Evolutionary conservation across 2,113 vertebrate species (phyloP).

Genomic region (Barnardius zonarius): DNA sequence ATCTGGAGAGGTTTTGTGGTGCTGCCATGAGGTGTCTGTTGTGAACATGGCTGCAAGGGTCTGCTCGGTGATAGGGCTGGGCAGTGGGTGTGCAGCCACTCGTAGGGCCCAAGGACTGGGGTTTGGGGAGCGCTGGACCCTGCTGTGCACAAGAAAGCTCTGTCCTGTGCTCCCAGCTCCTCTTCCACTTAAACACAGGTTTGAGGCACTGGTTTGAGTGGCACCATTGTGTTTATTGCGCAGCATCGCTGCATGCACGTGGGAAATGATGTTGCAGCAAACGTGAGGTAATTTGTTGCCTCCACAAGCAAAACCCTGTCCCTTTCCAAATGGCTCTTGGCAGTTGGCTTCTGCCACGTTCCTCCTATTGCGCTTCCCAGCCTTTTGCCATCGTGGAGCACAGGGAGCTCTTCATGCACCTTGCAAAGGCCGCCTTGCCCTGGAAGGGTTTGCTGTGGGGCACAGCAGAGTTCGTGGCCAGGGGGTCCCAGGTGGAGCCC

Average conservation of each 20-base stretch:
- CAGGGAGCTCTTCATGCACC: conserved; percentile 46
- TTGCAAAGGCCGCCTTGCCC: conserved; percentile 18
- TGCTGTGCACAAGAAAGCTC: background rate
- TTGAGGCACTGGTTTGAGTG: background rate
- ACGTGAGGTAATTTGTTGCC: background rate
- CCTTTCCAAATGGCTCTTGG: background rate
- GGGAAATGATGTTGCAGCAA: background rate
- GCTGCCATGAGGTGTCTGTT: background rate
- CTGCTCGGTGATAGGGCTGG: background rate
- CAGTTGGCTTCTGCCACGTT: background rate
- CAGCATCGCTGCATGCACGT: background rate
- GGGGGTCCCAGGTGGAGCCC: background rate
- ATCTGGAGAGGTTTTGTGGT: rapidly evolving
- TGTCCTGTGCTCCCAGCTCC: background rate
- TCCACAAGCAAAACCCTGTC: background rate
- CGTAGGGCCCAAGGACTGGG: rapidly evolving
- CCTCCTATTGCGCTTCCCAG: background rate
- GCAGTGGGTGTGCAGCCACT: rapidly evolving
- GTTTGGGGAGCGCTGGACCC: background rate
- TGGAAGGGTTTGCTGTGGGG: conserved; percentile 16
- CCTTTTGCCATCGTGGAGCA: conserved; percentile 25
- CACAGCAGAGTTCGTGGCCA: background rate
- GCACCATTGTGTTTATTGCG: background rate
- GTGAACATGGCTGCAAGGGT: rapidly evolving
- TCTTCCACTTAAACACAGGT: background rate